Base-by-base conservation (phyloP, 2,113 vertebrate species). In the Podiceps cristatus region DNA sequence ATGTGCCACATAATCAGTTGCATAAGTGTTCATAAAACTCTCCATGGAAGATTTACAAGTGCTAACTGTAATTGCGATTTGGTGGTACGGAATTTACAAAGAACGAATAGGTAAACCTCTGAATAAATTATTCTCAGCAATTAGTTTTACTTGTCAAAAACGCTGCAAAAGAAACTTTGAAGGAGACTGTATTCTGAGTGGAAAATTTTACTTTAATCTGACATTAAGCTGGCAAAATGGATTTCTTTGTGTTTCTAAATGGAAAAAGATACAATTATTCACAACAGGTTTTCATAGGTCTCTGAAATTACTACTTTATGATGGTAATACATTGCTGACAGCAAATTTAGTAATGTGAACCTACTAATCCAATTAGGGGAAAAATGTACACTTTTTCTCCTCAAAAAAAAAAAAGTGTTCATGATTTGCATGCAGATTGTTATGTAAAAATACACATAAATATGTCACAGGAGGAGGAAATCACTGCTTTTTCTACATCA, bases 191-290 rank as follows among this genome's bases (percentile, higher is more conserved):
- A 24, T 62, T 75, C 31, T 37, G 53, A 73, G 17, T 49, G 7
- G 11, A 45, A 14, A 82, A 18, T 85, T 94, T 85, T 68, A 18
- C 40, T 86, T 90, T 92, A 3, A 62, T 66, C 33, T 82, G 75
- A 40, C 17, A 50, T 29, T 62, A 88, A 66, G 45, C 25, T 63
- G 47, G 27, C 44, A 84, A 90, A 94, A 90, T 45, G 4, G 19
- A 66, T 90, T 90, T 93, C 18, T 80, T 91, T 91, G 45, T 88
- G 37, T 71, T 74, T 92, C 20, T 68, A 74, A 91, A 86, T 89
- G 25, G 37, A n/a, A 94, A 82, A 88, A 88, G 20, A 2, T 1
- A 13, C 15, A 52, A 11, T 76, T 86, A 71, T 40, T 81, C 71
- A 35, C 53, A 90, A 56, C 22, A 77, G 15, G 16, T 62, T 91